phyloP scores from a whole-genome alignment of 2,113 vertebrate genomes.

The Thunnus maccoyii region DNA sequence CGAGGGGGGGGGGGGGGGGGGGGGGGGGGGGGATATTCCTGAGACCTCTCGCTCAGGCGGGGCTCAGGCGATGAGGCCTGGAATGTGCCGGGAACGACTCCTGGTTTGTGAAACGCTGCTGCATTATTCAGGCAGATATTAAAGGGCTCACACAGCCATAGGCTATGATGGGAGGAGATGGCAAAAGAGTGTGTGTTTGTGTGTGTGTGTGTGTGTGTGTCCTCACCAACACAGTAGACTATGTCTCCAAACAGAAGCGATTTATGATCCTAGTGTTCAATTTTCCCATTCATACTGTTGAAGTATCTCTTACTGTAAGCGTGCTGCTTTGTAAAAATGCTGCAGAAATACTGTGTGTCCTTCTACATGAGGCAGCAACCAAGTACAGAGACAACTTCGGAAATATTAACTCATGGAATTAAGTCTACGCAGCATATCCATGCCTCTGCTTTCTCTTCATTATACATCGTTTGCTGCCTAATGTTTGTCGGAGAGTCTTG shows the following conservation, averaged over 20 bases:
- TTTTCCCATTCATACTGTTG: no score
- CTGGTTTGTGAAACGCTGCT: slow-evolving; percentile 32
- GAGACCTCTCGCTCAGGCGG: slow-evolving; percentile 18
- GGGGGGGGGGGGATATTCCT: neutral
- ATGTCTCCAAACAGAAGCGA: slow-evolving; percentile 2
- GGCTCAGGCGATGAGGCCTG: neutral
- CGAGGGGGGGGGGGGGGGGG: no score
- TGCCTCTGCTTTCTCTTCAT: neutral
- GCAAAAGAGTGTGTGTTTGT: neutral
- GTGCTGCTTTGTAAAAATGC: neutral
- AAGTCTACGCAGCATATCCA: neutral
- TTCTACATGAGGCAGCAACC: neutral
- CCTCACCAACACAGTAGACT: neutral
- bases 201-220: slow-evolving; percentile 5
- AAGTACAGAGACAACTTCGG: neutral
- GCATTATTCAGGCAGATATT: slow-evolving; percentile 71
- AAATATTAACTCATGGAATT: neutral
- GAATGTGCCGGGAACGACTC: slow-evolving; percentile 23
- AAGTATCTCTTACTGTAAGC: neutral
- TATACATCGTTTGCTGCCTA: neutral
- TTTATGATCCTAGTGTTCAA: slow-evolving; percentile 1
- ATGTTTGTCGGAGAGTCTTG: neutral
- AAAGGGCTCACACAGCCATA: slow-evolving; percentile 47
- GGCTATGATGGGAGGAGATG: slow-evolving; percentile 42
- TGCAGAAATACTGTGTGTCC: neutral